Percentiles rank a stretch among this genome's conserved stretches.
phyloP scores from a whole-genome alignment of 1,140 invertebrate genomes.

The Drosophila lini region DNA sequence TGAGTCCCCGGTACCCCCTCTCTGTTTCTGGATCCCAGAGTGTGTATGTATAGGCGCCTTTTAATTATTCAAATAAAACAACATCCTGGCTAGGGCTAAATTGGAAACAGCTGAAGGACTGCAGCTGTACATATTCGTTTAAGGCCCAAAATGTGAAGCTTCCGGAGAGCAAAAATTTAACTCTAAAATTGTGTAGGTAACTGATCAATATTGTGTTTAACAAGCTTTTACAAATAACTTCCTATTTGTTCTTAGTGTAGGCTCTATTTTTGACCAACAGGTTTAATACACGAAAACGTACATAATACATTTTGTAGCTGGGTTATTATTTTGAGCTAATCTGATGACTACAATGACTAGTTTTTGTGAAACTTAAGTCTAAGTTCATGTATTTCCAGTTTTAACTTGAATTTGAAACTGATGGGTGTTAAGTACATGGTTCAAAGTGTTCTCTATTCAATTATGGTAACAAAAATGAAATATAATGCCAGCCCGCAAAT shows the following conservation, averaged over 20 bases:
- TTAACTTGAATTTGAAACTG: neutral
- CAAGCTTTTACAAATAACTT: too few species aligned
- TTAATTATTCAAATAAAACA: constrained; percentile 83
- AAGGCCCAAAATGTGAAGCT: neutral
- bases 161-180: neutral
- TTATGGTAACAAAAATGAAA: constrained; percentile 9
- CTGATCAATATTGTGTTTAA: too few species aligned
- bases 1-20: constrained; percentile 7
- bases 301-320: neutral
- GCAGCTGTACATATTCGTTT: neutral
- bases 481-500: neutral
- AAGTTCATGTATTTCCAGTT: neutral
- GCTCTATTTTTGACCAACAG: neutral
- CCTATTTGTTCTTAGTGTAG: neutral
- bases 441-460: constrained; percentile 8
- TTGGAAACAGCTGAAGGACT: constrained; percentile 25
- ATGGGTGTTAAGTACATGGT: neutral
- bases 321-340: neutral
- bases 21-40: constrained; percentile 2
- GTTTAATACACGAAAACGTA: neutral
- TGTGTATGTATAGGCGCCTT: constrained; percentile 34
- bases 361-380: neutral
- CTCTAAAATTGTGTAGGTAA: too few species aligned
- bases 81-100: constrained; percentile 45
- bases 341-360: neutral